Base-by-base conservation (phyloP, 2,888 invertebrate genomes). In the Drosophila mimetica region DNA sequence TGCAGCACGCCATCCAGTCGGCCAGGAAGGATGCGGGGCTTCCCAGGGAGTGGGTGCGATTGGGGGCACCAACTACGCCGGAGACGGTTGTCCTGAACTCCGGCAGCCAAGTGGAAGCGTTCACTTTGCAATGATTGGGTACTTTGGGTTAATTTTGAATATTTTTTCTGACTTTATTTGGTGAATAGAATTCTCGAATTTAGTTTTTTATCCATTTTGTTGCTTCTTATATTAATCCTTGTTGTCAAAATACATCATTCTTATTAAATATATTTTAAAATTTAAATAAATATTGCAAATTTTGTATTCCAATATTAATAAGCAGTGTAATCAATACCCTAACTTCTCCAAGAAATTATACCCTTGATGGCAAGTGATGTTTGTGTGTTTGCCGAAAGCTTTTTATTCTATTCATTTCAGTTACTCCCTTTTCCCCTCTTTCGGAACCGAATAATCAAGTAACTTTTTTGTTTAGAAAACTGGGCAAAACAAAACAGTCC, bases 1-100 rank as follows among this genome's bases (percentile, higher is more conserved):
- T 96, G 11, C 93, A 96, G 7, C 93, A 95, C 74, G 96, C 96
- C 0, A 90, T 96, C 2, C 93, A 94, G 72, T 93, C 94, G 0
- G 95, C 95, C 0, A 92, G 96, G 46, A 86, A 92, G 9, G 96
- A 96, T 66, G 93, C 94, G 0, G 94, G 94, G 18, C 77, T 92
- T 1, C 67, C 77, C 1, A 79, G 84, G 7, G 79, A 90, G 30
- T 91, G 90, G 90, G 71, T 91, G 1, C 74, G 86, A 2, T 61
- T 91, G 4, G 90, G 85, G 6, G 90, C 91, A 1, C 91, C 91
- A 0, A 89, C 91, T 30, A 91, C 91, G 3, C 89, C 91, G 0
- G 91, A 91, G 44, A 76, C 85, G 0, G 79, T 90, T 4, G 67
- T 90, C 3, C 55, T 90, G 1, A 76, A 80, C 14, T 74, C 88